Evolutionary conservation across 2,888 invertebrate species (phyloP).

Genomic region (Sarcophaga carnaria): DNA sequence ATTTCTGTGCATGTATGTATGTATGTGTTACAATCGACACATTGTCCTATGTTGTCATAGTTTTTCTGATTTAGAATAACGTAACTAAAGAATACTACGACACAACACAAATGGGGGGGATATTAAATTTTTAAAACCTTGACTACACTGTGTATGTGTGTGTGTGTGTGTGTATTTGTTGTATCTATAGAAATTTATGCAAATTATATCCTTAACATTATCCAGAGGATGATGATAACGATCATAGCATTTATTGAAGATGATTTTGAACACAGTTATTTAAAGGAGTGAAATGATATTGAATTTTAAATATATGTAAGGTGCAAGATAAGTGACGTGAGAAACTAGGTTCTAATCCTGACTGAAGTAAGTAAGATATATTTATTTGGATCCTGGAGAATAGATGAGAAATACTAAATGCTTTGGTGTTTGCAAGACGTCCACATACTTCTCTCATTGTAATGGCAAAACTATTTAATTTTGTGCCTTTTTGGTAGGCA

Average conservation of each 20-base stretch:
- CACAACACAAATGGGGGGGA: too few relatives aligned
- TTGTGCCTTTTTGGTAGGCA: too few relatives aligned
- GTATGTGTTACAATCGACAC: conserved; percentile 22
- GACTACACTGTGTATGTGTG: neutral
- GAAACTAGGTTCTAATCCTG: too few relatives aligned
- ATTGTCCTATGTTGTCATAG: conserved; percentile 39
- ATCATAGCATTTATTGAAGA: neutral
- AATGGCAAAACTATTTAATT: too few relatives aligned
- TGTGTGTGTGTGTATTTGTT: neutral
- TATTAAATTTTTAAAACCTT: neutral
- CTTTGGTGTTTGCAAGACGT: too few relatives aligned
- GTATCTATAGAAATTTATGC: neutral
- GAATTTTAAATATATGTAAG: too few relatives aligned
- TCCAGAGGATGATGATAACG: neutral
- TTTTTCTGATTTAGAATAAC: conserved; percentile 58
- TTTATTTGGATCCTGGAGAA: too few relatives aligned
- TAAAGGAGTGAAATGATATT: neutral
- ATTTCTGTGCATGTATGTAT: too few relatives aligned
- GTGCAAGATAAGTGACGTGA: too few relatives aligned
- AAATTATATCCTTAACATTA: neutral
- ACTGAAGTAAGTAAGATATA: too few relatives aligned
- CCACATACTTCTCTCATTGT: too few relatives aligned
- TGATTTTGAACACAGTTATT: neutral
- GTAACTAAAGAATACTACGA: neutral
- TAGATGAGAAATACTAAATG: too few relatives aligned